Evolutionary conservation across 2,797 vertebrate species (phyloP).

Genomic region (Fistularia commersonii): DNA sequence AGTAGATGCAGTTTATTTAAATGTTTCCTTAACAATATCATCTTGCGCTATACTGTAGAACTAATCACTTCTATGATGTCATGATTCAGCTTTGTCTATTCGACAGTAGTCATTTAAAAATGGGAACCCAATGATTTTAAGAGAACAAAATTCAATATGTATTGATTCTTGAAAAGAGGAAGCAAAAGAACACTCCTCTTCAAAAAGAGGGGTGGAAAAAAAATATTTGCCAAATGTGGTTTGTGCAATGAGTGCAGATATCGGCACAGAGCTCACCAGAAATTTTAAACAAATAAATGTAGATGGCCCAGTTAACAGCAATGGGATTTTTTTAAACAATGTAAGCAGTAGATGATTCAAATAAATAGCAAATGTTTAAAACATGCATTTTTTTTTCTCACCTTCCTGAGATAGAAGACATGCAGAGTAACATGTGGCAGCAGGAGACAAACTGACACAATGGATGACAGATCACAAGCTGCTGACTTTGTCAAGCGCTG

Average conservation of each 20-base stretch:
- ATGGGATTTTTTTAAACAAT: constrained; percentile 40
- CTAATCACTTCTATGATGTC: constrained; percentile 37
- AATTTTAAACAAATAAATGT: constrained; percentile 43
- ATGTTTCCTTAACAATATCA: background rate
- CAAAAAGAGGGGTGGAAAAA: constrained; percentile 25
- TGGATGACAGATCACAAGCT: constrained; percentile 55
- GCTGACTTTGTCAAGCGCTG: constrained; percentile 59
- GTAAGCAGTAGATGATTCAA: constrained; percentile 53
- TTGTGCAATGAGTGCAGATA: constrained; percentile 23
- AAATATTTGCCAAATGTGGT: constrained; percentile 21
- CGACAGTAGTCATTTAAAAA: constrained; percentile 12
- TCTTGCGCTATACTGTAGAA: constrained; percentile 2
- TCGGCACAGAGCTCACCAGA: constrained; percentile 26
- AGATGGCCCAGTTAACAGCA: constrained; percentile 41
- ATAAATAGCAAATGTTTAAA: constrained; percentile 51
- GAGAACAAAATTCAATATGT: constrained; percentile 15
- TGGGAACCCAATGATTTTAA: constrained; percentile 16
- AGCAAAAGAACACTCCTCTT: constrained; percentile 29
- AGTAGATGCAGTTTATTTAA: background rate
- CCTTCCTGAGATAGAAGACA: constrained; percentile 30
- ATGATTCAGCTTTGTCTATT: constrained; percentile 26
- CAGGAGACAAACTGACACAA: constrained; percentile 22
- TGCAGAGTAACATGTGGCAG: constrained; percentile 14
- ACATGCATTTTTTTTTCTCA: constrained; percentile 25
- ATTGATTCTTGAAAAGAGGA: constrained; percentile 14